These are phyloP conservation scores for Epizoanthus fatuus DNA, from an alignment of 92 coral and sea anemone genomes.

Conservation along the genomic window DNA sequence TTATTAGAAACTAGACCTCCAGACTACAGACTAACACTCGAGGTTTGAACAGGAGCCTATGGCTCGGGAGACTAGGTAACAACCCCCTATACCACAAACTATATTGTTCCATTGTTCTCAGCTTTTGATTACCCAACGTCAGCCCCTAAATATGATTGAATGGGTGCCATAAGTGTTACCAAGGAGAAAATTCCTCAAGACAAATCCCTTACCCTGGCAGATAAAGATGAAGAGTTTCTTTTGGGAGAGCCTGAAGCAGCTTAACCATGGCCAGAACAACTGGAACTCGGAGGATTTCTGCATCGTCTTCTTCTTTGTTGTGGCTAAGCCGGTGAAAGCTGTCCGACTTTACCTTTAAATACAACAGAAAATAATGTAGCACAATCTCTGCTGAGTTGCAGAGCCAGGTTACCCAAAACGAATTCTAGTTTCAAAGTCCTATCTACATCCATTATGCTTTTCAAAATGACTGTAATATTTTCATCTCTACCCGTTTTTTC, in stretches of 20 bases:
- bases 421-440: no score
- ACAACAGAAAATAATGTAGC: not conserved
- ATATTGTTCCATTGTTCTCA: no score
- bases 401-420: not conserved
- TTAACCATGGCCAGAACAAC: slow-evolving; percentile 92
- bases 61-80: no score
- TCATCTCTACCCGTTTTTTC: no score
- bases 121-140: no score
- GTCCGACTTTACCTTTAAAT: slow-evolving; percentile 30
- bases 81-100: no score
- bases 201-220: slow-evolving; percentile 88
- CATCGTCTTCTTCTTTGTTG: slow-evolving; percentile 84
- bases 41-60: no score
- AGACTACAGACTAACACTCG: no score
- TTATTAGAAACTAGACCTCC: no score
- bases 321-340: slow-evolving; percentile 84
- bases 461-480: not conserved
- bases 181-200: not conserved
- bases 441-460: no score
- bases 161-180: not conserved
- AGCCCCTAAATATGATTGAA: not conserved
- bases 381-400: not conserved
- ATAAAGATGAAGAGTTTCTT: slow-evolving; percentile 87
- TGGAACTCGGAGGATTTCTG: slow-evolving; percentile 93
- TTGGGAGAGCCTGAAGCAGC: slow-evolving; percentile 90